These are phyloP conservation scores for Caranx melampygus DNA, from an alignment of 2,113 vertebrate species.

Conservation along the genomic window DNA sequence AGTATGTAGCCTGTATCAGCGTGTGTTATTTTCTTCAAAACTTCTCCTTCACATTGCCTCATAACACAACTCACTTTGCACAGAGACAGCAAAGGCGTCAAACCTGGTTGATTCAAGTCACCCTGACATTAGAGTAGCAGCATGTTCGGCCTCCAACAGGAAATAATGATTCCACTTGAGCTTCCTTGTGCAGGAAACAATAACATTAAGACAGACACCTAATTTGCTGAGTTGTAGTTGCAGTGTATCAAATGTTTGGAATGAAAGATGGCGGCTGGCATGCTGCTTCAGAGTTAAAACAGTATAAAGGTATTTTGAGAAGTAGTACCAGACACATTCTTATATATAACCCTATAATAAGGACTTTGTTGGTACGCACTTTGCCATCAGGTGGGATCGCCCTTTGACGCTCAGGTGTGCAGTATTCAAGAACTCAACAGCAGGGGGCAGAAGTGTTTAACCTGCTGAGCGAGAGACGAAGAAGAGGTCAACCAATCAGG, in stretches of 20 bases:
- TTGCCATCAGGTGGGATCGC: too few relatives aligned
- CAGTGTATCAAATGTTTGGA: not conserved
- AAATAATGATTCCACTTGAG: not conserved
- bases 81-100: not conserved
- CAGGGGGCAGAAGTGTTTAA: too few relatives aligned
- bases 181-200: not conserved
- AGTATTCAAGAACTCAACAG: too few relatives aligned
- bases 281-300: not conserved
- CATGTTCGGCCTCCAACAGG: not conserved
- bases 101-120: conserved; percentile 7
- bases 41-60: not conserved
- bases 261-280: not conserved
- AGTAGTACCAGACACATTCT: too few relatives aligned
- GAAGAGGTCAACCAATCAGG: too few relatives aligned
- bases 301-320: too few relatives aligned
- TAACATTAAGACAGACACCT: not conserved
- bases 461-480: too few relatives aligned
- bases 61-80: not conserved
- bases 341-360: too few relatives aligned
- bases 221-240: not conserved
- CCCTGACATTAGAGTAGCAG: not conserved
- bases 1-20: not conserved
- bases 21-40: not conserved
- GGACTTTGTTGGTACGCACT: too few relatives aligned
- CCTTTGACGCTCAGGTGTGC: too few relatives aligned